Evolutionary conservation across 1,140 invertebrate genomes (phyloP), one percentile per base, ranked within the genome.

Genomic region (Matsumurasca onukii): DNA sequence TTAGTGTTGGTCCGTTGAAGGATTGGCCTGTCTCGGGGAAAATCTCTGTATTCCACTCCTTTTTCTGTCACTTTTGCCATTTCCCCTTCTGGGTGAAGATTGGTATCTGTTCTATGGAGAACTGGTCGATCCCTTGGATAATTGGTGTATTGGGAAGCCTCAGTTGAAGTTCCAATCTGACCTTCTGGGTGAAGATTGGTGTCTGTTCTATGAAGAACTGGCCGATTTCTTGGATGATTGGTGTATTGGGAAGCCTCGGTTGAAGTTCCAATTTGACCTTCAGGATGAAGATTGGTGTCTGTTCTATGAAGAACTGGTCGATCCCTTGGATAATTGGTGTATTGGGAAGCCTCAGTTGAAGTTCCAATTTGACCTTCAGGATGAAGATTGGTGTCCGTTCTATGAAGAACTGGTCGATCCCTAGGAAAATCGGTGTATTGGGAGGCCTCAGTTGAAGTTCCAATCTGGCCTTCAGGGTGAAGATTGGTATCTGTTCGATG

Each of bases 1-100:
- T 73, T 70, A 1, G 69, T 62, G n/a, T 67, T 30, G 9, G 31
- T 63, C 29, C 62, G 59, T 22, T 68, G 31, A 5, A 69, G 52
- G 0, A 64, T 55, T 1, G 69, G 69, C 17, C 72, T 63, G 62
- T 61, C 25, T 17, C 55, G 31, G 12, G 49, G 62, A 49, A 70
- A 73, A 27, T 70, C 67, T 3, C 39, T 27, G 51, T 70, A 75
- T 30, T 74, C 67, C 0, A 69, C 30, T 27, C 45, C 63, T 45
- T 63, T 45, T 65, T 71, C 71, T 0, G 70, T 70, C 0, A 64
- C 62, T 31, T 69, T 70, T 15, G 65, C 68, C 20, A 74, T 65
- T 55, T 72, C 69, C 3, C 74, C 74, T 55, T 72, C 73, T 0
- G 70, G 31, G 65, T 72, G 71, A 3, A 75, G 68, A 64, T 72